Conservation (phyloP, 2,797 vertebrate species). For the Rhinella marina region DNA sequence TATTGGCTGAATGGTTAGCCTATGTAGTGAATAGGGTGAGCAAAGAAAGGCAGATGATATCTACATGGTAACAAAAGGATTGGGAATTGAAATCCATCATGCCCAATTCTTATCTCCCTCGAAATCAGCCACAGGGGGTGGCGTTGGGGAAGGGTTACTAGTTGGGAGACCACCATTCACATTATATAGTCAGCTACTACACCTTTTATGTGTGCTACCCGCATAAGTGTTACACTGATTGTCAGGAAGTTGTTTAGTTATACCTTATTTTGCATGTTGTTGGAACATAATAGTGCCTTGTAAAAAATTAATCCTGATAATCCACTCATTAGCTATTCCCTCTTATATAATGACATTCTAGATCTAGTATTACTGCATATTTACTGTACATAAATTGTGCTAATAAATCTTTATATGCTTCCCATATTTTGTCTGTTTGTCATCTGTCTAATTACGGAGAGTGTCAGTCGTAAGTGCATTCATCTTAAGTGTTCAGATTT, state of each 20-base stretch:
- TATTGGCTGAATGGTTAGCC: too few species aligned
- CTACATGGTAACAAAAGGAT: too few species aligned
- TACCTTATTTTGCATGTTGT: not conserved
- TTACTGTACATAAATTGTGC: not conserved
- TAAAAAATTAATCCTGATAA: not conserved
- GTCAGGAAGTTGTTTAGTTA: not conserved
- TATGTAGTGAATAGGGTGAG: too few species aligned
- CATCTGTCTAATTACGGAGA: not conserved
- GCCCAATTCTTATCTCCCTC: too few species aligned
- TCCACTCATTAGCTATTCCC: not conserved
- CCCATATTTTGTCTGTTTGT: not conserved
- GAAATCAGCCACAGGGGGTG: too few species aligned
- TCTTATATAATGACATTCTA: not conserved
- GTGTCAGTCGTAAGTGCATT: not conserved
- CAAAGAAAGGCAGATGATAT: too few species aligned
- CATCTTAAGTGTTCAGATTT: not conserved
- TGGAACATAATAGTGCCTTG: not conserved
- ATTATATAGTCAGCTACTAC: too few species aligned
- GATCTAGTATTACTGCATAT: not conserved
- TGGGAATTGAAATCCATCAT: too few species aligned
- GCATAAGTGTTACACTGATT: not conserved
- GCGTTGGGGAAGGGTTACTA: too few species aligned
- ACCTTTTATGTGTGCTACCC: too few species aligned
- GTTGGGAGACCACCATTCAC: too few species aligned
- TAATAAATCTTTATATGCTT: not conserved